These are phyloP conservation scores for Cyprinodon brontotheroides DNA, from an alignment of 2,113 vertebrate genomes.

Conservation along the genomic window DNA sequence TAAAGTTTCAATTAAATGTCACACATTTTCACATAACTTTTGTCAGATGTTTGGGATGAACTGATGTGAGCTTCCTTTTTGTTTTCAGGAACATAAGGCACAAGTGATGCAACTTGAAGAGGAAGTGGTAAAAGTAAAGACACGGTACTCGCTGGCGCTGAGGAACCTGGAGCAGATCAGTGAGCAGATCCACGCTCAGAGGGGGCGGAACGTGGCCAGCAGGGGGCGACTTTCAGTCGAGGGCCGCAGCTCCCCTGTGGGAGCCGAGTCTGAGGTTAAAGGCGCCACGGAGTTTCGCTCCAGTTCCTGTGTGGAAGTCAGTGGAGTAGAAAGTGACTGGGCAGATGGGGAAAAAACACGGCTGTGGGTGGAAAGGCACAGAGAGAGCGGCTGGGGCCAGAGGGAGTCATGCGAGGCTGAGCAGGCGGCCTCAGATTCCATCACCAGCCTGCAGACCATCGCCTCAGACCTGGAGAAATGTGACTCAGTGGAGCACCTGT, in stretches of 20 bases:
- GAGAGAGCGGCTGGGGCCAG: constrained; percentile 72
- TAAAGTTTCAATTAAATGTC: too few relatives aligned
- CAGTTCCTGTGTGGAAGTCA: constrained; percentile 22
- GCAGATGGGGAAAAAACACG: constrained; percentile 70
- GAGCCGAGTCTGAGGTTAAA: constrained; percentile 72
- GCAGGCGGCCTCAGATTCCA: constrained; percentile 76
- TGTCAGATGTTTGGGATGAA: too few relatives aligned
- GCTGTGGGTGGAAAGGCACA: constrained; percentile 76
- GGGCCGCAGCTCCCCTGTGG: constrained; percentile 78
- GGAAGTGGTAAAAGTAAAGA: constrained; percentile 86
- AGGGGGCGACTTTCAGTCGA: constrained; percentile 43
- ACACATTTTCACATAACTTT: too few relatives aligned
- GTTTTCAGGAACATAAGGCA: constrained; percentile 87
- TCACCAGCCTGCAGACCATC: constrained; percentile 88
- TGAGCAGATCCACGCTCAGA: constrained; percentile 89
- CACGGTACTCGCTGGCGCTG: constrained; percentile 86
- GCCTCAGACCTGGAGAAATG: constrained; percentile 90
- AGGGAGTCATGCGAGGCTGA: constrained; percentile 57
- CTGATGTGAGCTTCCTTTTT: neutral
- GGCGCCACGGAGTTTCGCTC: constrained; percentile 9
- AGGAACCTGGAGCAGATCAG: constrained; percentile 93
- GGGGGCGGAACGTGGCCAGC: constrained; percentile 56
- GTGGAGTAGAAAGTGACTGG: constrained; percentile 62
- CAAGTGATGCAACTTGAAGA: constrained; percentile 86
- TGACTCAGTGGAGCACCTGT: constrained; percentile 89